Percentiles rank a stretch among this genome's conserved stretches.
These are phyloP conservation scores for Petroica traversi DNA, from an alignment of 2,113 vertebrate species.

Conservation along the genomic window DNA sequence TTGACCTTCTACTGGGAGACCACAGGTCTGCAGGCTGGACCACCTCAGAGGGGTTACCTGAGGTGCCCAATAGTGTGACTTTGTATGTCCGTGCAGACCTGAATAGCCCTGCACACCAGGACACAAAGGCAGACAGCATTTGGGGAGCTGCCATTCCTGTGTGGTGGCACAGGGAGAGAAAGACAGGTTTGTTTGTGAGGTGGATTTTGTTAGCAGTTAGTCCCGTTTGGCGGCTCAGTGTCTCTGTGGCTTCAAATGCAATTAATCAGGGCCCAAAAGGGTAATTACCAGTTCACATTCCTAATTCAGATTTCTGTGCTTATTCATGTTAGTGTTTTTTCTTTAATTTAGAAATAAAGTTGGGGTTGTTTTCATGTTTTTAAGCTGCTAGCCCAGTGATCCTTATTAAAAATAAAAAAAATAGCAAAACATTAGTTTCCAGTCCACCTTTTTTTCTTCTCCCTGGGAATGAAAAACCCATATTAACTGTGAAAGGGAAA, in stretches of 20 bases:
- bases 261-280: constrained; percentile 35
- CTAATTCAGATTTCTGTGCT: constrained; percentile 31
- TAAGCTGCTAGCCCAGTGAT: background rate
- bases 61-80: constrained; percentile 50
- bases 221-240: constrained; percentile 4
- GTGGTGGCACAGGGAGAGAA: constrained; percentile 49
- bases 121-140: constrained; percentile 50
- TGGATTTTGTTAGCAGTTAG: constrained; percentile 51
- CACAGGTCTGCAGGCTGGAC: constrained; percentile 34
- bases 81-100: constrained; percentile 4
- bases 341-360: constrained; percentile 17
- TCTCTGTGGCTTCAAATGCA: constrained; percentile 50
- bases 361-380: constrained; percentile 28
- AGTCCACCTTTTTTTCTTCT: background rate
- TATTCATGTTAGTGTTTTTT: constrained; percentile 25
- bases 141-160: constrained; percentile 56
- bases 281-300: constrained; percentile 43
- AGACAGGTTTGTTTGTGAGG: constrained; percentile 53
- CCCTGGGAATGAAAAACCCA: background rate
- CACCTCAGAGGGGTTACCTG: constrained; percentile 38
- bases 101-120: background rate
- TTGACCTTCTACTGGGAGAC: background rate
- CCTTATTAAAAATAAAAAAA: constrained; percentile 6
- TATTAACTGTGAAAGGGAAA: constrained; percentile 10
- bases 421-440: background rate